These are phyloP conservation scores for Leptinotarsa lineolata DNA, from an alignment of 1,140 invertebrate genomes.

Conservation along the genomic window DNA sequence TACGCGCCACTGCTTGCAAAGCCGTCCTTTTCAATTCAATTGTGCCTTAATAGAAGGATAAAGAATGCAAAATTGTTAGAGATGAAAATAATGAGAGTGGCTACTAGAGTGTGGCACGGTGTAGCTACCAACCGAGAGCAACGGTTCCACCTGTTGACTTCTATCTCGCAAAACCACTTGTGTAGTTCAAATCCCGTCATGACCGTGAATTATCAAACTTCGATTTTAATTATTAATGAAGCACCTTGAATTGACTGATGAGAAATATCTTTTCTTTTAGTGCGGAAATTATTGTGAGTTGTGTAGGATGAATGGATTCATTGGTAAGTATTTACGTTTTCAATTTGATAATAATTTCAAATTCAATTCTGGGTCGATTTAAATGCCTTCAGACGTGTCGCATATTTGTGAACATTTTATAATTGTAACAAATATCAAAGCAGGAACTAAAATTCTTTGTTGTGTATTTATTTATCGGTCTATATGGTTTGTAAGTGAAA, in stretches of 20 bases:
- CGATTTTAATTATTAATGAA: not conserved
- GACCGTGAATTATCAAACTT: conserved; percentile 5
- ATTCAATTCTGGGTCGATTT: too few species aligned
- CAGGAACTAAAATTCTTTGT: too few species aligned
- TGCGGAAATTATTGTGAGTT: not conserved
- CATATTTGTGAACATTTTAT: too few species aligned
- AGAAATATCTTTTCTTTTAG: not conserved
- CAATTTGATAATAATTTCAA: too few species aligned
- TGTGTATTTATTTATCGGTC: too few species aligned
- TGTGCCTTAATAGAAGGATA: conserved; percentile 11
- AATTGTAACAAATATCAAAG: too few species aligned
- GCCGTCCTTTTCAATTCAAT: conserved; percentile 8
- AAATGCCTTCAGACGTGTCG: too few species aligned
- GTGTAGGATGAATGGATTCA: not conserved
- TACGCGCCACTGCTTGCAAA: conserved; percentile 14
- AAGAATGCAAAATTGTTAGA: conserved; percentile 27
- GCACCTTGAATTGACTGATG: not conserved
- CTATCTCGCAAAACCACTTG: not conserved
- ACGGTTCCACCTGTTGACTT: conserved; percentile 16
- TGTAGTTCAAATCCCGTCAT: not conserved
- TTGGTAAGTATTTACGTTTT: not conserved
- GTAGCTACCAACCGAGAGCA: not conserved
- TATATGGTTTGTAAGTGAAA: too few species aligned
- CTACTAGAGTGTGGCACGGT: not conserved
- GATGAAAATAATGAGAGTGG: conserved; percentile 10